These are phyloP conservation scores for Thunnus thynnus DNA, from an alignment of 2,113 vertebrate species.

Conservation along the genomic window DNA sequence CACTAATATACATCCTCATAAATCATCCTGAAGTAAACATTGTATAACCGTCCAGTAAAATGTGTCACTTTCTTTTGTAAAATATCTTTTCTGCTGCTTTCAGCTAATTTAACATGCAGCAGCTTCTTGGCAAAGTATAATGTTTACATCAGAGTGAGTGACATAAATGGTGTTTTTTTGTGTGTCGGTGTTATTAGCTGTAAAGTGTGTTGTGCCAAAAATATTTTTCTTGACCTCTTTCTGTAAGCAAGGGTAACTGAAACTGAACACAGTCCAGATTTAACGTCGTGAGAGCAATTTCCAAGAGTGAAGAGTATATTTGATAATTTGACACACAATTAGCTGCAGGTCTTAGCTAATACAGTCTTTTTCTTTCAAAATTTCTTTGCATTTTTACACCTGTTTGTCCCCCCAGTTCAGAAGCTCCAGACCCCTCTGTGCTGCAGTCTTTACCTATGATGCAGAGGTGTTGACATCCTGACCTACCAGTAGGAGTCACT, in stretches of 20 bases:
- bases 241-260: neutral
- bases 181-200: neutral
- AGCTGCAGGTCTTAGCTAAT: no score
- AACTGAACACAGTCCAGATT: neutral
- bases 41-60: neutral
- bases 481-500: no score
- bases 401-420: no score
- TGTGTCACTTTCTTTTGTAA: neutral
- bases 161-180: neutral
- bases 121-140: neutral
- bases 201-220: neutral
- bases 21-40: constrained; percentile 4
- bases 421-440: no score
- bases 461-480: no score
- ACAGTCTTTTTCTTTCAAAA: no score
- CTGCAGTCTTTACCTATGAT: no score
- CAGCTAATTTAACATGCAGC: neutral
- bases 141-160: neutral
- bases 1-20: constrained; percentile 5
- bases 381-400: no score
- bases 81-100: constrained; percentile 14
- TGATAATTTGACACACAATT: no score
- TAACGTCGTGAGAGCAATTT: neutral
- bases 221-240: no score
- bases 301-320: no score